Evolutionary conservation across 1,140 invertebrate genomes (phyloP), one percentile per base, ranked within the genome.

Genomic region (Polypedilum pembai): DNA sequence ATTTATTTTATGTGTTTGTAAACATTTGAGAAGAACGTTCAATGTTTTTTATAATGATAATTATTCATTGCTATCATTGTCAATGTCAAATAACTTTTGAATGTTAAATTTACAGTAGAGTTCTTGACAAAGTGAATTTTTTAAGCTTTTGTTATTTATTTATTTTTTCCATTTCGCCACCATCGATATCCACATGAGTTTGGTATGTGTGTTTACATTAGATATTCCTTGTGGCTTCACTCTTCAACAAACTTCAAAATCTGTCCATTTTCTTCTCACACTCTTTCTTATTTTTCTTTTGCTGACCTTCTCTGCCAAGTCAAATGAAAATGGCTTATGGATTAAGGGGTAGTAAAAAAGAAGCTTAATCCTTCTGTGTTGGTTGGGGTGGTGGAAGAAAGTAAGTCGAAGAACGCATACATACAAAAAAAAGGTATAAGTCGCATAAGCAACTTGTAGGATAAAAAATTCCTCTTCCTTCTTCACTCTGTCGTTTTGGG

Each of bases 191-290:
- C 24, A 56, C 45, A 56, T 15, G 12, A 12, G 45, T 56, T 33
- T 33, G 24, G 24, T 12, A 56, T n/a, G n/a, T 56, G 45, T 56
- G 45, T 56, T 56, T 56, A 56, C 45, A 56, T 56, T n/a, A 56
- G 45, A 56, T 56, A 56, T 56, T 56, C 45, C 45, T 56, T 56
- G 45, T 56, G 45, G 45, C 45, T 56, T 56, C 45, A 56, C 45
- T 56, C 45, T 56, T 56, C 45, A 56, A 56, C 45, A 56, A 56
- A 56, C 45, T 56, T 56, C 45, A 56, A n/a, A 56, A 56, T 56
- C 45, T 56, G 45, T 56, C 45, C 45, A 56, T 56, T 56, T 56
- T n/a, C 45, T 33, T 33, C 24, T 33, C 24, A 33, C 24, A 33
- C 24, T 33, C n/a, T n/a, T n/a, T 33, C 1, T 33, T 33, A 33